Base-by-base conservation (phyloP, 2,888 invertebrate genomes). In the Crematogaster levior region DNA sequence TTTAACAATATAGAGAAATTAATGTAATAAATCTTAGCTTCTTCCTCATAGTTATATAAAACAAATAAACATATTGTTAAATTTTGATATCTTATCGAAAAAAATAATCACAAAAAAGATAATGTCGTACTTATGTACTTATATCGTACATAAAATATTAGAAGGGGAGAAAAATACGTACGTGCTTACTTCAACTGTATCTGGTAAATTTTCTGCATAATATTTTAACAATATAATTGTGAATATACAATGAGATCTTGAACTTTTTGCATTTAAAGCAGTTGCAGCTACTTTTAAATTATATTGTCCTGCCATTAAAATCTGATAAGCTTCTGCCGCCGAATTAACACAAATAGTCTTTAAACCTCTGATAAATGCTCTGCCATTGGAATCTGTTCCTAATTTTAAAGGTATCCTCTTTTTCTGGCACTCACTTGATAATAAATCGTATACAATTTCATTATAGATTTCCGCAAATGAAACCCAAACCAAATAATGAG, bases 381-480 rank as follows among this genome's bases (percentile, higher is more conserved):
- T 89, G 3, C 94, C 93, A 27, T 86, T 86, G 46, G 66, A 86
- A 65, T 94, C 94, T 0, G 92, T 90, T 0, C 90, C 91, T 4
- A 94, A 63, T 85, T 93, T 94, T n/a, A 94, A 83, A 0, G 92
- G 83, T 3, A 91, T 89, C 53, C 92, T 86, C 70, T 90, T 91
- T 72, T 92, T 93, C 18, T 93, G 92, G 68, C 91, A 91, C 27
- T 93, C 94, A 66, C 91, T 94, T 0, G 92, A 96, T n/a, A 99
- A 94, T 24, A 99, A 95, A 94, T 99, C 99, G 91, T 97, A 98
- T 3, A 98, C 96, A 0, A 96, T 96, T 93, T 99, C 99, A 93
- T 99, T 99, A 93, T 99, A 99, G 37, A 99, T 97, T 94, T 99
- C 99, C 0, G 97, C 97, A 94, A 98, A 98, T 0, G 98, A 98